These are phyloP conservation scores for Xestia sexstrigata DNA, from an alignment of 2,888 invertebrate species.

Conservation along the genomic window DNA sequence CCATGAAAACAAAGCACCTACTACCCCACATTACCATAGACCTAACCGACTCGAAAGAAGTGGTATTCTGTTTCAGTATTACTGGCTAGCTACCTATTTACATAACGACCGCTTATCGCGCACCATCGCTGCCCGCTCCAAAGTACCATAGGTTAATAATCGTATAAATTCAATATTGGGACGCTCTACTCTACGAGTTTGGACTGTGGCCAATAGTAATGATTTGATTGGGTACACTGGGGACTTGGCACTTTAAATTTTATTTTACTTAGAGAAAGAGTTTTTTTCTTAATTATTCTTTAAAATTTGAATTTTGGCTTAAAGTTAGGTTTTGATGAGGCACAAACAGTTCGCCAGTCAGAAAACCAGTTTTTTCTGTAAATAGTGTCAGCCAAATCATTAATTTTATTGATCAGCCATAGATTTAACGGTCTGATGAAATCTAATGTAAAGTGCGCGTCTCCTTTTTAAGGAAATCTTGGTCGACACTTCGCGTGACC, in stretches of 20 bases:
- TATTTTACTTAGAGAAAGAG: neutral
- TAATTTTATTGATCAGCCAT: neutral
- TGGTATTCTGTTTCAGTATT: constrained; percentile 25
- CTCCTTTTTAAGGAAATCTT: no score
- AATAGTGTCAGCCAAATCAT: neutral
- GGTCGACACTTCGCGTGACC: no score
- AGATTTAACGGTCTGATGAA: neutral
- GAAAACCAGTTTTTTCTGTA: neutral
- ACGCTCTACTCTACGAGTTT: constrained; percentile 59
- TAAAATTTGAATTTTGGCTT: neutral
- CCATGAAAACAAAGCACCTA: constrained; percentile 44
- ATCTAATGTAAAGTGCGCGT: neutral
- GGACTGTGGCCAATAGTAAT: constrained; percentile 65
- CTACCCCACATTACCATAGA: constrained; percentile 27
- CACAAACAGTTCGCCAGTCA: neutral
- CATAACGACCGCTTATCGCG: constrained; percentile 54
- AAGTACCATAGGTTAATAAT: constrained; percentile 72
- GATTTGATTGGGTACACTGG: constrained; percentile 45
- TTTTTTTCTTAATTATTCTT: neutral
- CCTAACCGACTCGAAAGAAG: constrained; percentile 30
- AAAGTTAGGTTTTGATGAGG: neutral
- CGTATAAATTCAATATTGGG: constrained; percentile 76
- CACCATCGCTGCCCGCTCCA: constrained; percentile 47
- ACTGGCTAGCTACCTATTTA: constrained; percentile 39
- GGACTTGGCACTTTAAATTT: constrained; percentile 39